A percentile compares a stretch with the other conserved stretches of the same genome.
These are phyloP conservation scores for Corythucha ciliata DNA, from an alignment of 2,888 invertebrate genomes.

Conservation along the genomic window DNA sequence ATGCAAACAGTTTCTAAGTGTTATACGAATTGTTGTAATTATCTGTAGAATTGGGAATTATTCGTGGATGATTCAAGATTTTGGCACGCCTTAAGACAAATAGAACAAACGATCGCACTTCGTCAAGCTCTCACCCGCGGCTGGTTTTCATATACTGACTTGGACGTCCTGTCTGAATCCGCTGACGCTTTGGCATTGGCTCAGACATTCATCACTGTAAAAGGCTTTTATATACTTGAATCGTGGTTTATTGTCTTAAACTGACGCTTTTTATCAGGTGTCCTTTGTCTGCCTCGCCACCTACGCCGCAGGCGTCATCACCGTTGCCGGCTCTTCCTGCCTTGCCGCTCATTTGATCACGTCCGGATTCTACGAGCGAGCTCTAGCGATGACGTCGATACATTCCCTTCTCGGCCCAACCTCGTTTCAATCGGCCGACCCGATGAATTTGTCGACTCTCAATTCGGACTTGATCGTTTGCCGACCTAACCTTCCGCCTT, in stretches of 20 bases:
- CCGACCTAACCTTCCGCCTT: too few relatives aligned
- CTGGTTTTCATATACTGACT: constrained; percentile 75
- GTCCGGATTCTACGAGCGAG: too few relatives aligned
- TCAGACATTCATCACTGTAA: constrained; percentile 45
- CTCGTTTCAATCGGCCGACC: too few relatives aligned
- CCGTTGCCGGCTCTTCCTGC: constrained; percentile 51
- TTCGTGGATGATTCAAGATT: constrained; percentile 69
- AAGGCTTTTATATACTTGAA: not conserved
- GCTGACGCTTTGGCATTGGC: constrained; percentile 45
- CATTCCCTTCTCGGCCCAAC: too few relatives aligned
- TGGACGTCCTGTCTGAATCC: constrained; percentile 48
- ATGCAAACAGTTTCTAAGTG: constrained; percentile 12
- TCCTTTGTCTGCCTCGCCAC: constrained; percentile 51
- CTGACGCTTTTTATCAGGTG: constrained; percentile 40
- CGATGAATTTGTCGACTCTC: too few relatives aligned
- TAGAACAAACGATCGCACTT: constrained; percentile 64
- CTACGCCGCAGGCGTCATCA: constrained; percentile 52
- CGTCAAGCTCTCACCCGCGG: constrained; percentile 62
- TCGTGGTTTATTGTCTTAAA: not conserved
- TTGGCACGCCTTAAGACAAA: constrained; percentile 56
- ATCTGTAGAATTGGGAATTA: constrained; percentile 71
- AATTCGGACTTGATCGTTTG: too few relatives aligned
- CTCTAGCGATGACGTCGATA: too few relatives aligned
- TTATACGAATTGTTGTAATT: constrained; percentile 1
- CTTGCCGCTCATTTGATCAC: constrained; percentile 41